These are phyloP conservation scores for Hypomecis atomaria DNA, from an alignment of 2,888 invertebrate genomes.

Conservation along the genomic window DNA sequence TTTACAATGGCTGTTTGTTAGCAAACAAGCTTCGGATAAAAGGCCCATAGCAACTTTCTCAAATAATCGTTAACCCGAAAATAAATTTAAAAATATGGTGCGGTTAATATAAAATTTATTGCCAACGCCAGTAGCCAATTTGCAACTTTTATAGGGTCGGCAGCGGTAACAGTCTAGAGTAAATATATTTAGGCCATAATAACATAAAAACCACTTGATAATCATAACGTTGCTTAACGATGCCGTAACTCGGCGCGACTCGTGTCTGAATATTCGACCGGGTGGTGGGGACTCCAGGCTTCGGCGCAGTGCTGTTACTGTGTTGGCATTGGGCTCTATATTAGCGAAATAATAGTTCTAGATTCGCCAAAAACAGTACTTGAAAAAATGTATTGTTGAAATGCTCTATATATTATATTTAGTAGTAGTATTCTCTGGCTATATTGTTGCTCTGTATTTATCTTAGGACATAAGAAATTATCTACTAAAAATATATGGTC, in stretches of 20 bases:
- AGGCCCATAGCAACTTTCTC: slow-evolving; percentile 39
- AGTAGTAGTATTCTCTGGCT: too few relatives aligned
- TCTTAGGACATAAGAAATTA: too few relatives aligned
- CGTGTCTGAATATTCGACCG: slow-evolving; percentile 30
- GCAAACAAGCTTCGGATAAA: slow-evolving; percentile 48
- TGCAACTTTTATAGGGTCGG: slow-evolving; percentile 49
- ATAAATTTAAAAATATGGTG: slow-evolving; percentile 51
- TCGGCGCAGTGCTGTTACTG: background rate
- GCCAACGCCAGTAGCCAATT: slow-evolving; percentile 49
- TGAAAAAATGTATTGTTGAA: too few relatives aligned
- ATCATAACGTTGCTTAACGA: slow-evolving; percentile 51
- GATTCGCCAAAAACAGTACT: too few relatives aligned
- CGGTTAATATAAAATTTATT: slow-evolving; percentile 53
- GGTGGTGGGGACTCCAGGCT: slow-evolving; percentile 5
- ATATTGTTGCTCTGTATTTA: too few relatives aligned
- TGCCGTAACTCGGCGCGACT: slow-evolving; percentile 43
- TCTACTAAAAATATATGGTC: too few relatives aligned
- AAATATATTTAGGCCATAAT: slow-evolving; percentile 49
- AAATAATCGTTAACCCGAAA: slow-evolving; percentile 51
- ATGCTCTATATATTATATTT: too few relatives aligned
- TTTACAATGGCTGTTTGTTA: slow-evolving; percentile 43
- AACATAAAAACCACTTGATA: slow-evolving; percentile 50
- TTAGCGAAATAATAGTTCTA: too few relatives aligned
- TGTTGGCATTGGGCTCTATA: too few relatives aligned
- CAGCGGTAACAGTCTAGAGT: slow-evolving; percentile 48